Evolutionary conservation across 2,797 vertebrate species (phyloP), one percentile per base, ranked within the genome.

Genomic region (Tragelaphus oryx): DNA sequence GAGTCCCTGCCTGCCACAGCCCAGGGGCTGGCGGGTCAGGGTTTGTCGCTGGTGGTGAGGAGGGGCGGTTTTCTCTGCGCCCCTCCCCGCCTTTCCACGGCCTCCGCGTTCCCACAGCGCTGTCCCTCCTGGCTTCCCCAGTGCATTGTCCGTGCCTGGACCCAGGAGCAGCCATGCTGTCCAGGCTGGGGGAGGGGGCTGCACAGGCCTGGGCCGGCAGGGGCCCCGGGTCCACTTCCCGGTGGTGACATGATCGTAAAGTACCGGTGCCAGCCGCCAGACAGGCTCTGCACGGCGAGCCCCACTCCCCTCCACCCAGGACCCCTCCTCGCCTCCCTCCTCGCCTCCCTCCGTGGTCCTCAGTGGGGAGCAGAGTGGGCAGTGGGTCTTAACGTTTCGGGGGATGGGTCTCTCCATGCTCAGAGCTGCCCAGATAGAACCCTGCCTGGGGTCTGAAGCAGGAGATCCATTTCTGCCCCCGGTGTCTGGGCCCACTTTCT

Each of bases 61-160:
- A 20, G 14, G 13, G n/a, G 2, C 2, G 4, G 16, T 48, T 54
- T 41, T 2, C 50, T 33, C 30, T 8, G 20, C 37, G 6, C 26
- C 6, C 33, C 7, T 0, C 0, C 12, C 16, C 2, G 28, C 62
- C 46, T 4, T 13, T 46, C 14, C 30, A 6, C 71, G 17, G 30
- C 9, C 17, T 22, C 10, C 5, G 24, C 5, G 8, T 26, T 2
- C 24, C 8, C 3, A 2, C 0, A 0, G 52, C 0, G 0, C 65
- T 16, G 4, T 78, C 59, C 30, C 1, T 30, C 59, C 11, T 22
- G 2, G 13, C 10, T 9, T 24, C 48, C 59, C 57, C 11, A 18
- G 18, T 2, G 59, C 28, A 1, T 2, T 11, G 16, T 24, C 17
- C 1, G 0, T 48, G 41, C 79, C 20, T 7, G 68, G 41, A 46